Base-by-base conservation (phyloP, 1,140 invertebrate species). In the Nephotettix cincticeps region DNA sequence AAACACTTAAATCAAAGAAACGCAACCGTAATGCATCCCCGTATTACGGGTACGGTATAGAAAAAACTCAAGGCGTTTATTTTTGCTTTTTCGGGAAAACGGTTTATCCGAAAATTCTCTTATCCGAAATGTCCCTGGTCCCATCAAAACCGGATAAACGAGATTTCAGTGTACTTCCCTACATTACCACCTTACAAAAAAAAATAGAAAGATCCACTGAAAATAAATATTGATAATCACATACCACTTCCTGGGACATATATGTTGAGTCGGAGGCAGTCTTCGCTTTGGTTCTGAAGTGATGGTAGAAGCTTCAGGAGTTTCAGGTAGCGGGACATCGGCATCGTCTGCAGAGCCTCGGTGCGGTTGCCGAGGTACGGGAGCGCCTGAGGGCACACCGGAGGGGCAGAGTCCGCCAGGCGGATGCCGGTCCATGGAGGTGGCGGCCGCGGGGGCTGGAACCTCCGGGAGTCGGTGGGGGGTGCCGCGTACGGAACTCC, bases 191-290 rank as follows among this genome's bases (percentile, higher is more conserved):
- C n/a, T n/a, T n/a, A n/a, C n/a, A n/a, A n/a, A n/a, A n/a, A n/a
- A n/a, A n/a, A n/a, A n/a, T n/a, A n/a, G n/a, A n/a, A n/a, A n/a
- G n/a, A n/a, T n/a, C n/a, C n/a, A n/a, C n/a, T 63, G 63, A 28
- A 70, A 36, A 36, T 36, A 36, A 36, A 36, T 36, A 6, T 4
- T 36, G 32, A 43, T 23, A 6, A 28, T 11, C 54, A 83, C 88
- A 87, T 77, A 92, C 90, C 90, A 82, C 89, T 90, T 82, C 88
- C 89, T 70, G 93, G 93, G 69, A 93, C 91, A 79, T 93, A 95
- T 68, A 96, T 89, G 79, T 97, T 97, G 73, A 96, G 85, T 79
- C 91, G 92, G 47, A 97, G 87, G 80, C 95, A 97, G 82, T 97
- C 93, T 82, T 97, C 94, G 81, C 88, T 92, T 80, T 95, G 92